Base-by-base conservation (phyloP, 2,113 vertebrate species). In the Ascaphus truei region DNA sequence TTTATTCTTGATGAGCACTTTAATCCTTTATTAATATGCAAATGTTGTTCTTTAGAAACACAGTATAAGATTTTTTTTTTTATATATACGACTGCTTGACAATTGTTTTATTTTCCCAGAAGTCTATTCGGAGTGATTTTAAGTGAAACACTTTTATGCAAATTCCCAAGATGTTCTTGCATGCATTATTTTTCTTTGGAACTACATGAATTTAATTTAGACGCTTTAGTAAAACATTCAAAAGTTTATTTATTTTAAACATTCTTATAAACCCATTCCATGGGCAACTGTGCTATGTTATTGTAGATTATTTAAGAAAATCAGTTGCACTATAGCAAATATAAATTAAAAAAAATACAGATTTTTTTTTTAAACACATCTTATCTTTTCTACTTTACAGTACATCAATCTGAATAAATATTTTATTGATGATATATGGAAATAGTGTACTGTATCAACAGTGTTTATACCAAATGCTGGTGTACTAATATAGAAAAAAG, bases 11-110 rank as follows among this genome's bases (percentile, higher is more conserved):
- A 87, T 82, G 63, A 78, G 69, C 77, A 84, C 78, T 83, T 88
- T 86, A 88, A 87, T 88, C 81, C 86, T 87, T 83, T 81, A 89
- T 88, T 86, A 88, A 85, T 79, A 89, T 86, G 87, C 72, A 89
- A 86, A 87, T 88, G 79, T 79, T 75, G 64, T 84, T 86, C 80
- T 86, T 87, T 82, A 84, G 76, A 83, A 79, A 79, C 72, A 71
- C 53, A 72, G 75, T 68, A 86, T 85, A 77, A 77, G 71, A 68
- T 79, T 75, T 41, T 55, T 3, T 81, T 78, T 74, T 78, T 75
- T 71, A 41, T 71, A 60, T 59, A 76, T 68, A 78, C 79, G 61
- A 56, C 76, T 85, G 79, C 83, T 85, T 85, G 75, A 85, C 85
- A 86, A 78, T 71, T 74, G 63, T 81, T 57, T 77, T 82, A 34